A percentile compares a stretch with the other conserved stretches of the same genome.
Evolutionary conservation across 2,888 invertebrate species (phyloP).

Genomic region (Diaphora mendica): DNA sequence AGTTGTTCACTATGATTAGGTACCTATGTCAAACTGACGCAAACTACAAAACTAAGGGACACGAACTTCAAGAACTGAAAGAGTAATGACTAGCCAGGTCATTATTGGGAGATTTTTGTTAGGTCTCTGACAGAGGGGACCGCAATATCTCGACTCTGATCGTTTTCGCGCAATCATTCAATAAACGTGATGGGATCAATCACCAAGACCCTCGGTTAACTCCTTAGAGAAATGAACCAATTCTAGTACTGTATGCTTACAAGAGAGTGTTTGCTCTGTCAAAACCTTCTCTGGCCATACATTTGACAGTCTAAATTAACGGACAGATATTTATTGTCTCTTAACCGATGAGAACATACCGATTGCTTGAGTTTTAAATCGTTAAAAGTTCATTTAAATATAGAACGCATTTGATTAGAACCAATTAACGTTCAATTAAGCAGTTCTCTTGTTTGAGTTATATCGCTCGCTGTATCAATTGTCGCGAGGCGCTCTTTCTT

Average conservation of each 20-base stretch:
- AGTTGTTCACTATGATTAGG: conserved; percentile 14
- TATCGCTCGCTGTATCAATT: conserved; percentile 73
- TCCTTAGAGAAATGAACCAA: conserved; percentile 80
- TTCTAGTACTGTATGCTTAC: conserved; percentile 50
- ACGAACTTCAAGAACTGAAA: conserved; percentile 59
- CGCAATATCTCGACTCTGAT: conserved; percentile 70
- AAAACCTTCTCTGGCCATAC: conserved; percentile 20
- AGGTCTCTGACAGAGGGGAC: conserved; percentile 70
- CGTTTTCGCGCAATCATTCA: conserved; percentile 86
- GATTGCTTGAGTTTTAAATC: conserved; percentile 58
- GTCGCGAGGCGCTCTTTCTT: conserved; percentile 69
- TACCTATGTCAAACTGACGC: conserved; percentile 38
- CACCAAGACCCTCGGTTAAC: conserved; percentile 80
- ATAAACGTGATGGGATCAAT: conserved; percentile 83
- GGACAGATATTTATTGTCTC: not conserved
- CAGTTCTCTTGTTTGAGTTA: conserved; percentile 74
- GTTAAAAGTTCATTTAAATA: conserved; percentile 84
- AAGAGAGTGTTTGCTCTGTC: conserved; percentile 8
- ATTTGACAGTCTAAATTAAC: conserved; percentile 4
- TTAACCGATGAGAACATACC: conserved; percentile 14
- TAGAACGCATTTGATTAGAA: conserved; percentile 85
- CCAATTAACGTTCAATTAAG: conserved; percentile 84
- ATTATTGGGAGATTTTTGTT: conserved; percentile 69
- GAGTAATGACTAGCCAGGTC: conserved; percentile 72
- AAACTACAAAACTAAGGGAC: conserved; percentile 38